Percentiles rank a stretch among this genome's conserved stretches.
Evolutionary conservation across 2,797 vertebrate species (phyloP).

Genomic region (Austrolebias charrua): DNA sequence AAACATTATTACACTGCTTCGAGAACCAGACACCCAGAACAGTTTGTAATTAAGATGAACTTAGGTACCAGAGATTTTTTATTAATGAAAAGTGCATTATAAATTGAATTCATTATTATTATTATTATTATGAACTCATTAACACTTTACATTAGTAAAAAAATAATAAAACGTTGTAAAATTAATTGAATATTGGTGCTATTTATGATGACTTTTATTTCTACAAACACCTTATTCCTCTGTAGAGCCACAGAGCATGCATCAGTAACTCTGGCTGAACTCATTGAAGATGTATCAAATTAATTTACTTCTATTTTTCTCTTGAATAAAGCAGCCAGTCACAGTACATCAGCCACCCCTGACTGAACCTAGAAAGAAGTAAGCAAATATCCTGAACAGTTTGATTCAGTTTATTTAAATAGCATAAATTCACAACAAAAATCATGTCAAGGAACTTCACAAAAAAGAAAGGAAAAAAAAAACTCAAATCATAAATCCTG

Average conservation of each 20-base stretch:
- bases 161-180: neutral
- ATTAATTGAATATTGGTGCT: neutral
- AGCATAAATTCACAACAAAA: too few relatives aligned
- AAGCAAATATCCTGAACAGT: neutral
- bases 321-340: neutral
- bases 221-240: neutral
- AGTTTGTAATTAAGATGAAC: too few relatives aligned
- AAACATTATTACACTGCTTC: constrained; percentile 11
- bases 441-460: too few relatives aligned
- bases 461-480: too few relatives aligned
- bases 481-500: too few relatives aligned
- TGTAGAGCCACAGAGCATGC: too few relatives aligned
- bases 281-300: neutral
- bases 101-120: too few relatives aligned
- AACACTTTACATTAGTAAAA: neutral
- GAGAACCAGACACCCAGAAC: neutral
- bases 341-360: neutral
- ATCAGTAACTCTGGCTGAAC: neutral
- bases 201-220: neutral
- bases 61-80: too few relatives aligned
- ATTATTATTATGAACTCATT: too few relatives aligned
- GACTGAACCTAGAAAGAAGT: neutral
- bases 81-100: too few relatives aligned
- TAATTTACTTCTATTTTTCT: too few relatives aligned
- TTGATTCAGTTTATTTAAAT: too few relatives aligned